Percentiles rank a stretch among this genome's conserved stretches.
Evolutionary conservation across 2,113 vertebrate genomes (phyloP).

Genomic region (Chaetorhynchus papuensis): DNA sequence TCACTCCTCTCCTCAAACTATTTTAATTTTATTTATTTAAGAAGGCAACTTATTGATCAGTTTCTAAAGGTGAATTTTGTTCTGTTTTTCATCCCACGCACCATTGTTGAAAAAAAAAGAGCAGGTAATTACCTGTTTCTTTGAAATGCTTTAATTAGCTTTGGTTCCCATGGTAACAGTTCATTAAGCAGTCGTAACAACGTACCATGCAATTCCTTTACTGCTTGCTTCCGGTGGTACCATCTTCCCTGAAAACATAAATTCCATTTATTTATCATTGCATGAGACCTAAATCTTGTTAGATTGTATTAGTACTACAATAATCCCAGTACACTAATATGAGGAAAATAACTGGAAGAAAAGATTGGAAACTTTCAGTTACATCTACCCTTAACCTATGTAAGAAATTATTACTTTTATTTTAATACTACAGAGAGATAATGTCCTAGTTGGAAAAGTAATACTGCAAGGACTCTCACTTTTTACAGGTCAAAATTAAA

Average conservation of each 20-base stretch:
- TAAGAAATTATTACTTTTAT: not conserved
- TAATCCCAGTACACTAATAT: not conserved
- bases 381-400: not conserved
- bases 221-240: constrained; percentile 87
- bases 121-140: constrained; percentile 87
- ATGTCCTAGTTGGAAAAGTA: not conserved
- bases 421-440: not conserved
- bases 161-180: constrained; percentile 95
- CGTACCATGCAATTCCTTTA: constrained; percentile 94
- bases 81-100: not conserved
- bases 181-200: constrained; percentile 94
- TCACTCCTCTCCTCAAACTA: not conserved
- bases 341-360: not conserved
- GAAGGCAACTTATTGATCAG: not conserved
- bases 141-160: constrained; percentile 94
- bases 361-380: not conserved
- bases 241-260: constrained; percentile 83
- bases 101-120: not conserved
- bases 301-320: not conserved
- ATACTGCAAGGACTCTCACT: not conserved
- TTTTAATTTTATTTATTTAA: not conserved
- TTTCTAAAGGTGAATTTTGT: not conserved
- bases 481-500: not conserved
- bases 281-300: not conserved
- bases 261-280: constrained; percentile 1